phyloP scores from a whole-genome alignment of 1,140 invertebrate species.

The Panonychus citri region DNA sequence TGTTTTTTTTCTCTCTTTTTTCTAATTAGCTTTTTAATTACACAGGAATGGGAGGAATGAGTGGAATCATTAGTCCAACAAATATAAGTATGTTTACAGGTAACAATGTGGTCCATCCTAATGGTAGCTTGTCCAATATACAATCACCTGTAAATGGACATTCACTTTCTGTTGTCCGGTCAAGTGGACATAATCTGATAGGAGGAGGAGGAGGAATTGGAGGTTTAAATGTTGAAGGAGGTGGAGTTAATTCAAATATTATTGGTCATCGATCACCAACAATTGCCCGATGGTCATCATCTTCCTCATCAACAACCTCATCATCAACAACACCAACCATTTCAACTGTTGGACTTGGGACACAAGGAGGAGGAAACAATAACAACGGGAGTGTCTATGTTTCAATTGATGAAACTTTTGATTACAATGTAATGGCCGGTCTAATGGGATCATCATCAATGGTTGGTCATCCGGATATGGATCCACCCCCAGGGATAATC shows the following conservation, averaged over 20 bases:
- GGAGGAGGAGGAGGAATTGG: background rate
- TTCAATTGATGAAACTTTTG: constrained; percentile 54
- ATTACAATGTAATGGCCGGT: constrained; percentile 65
- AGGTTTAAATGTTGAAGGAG: constrained; percentile 42
- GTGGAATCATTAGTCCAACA: constrained; percentile 65
- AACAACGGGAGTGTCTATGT: constrained; percentile 31
- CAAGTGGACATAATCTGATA: too few species aligned
- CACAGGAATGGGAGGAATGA: constrained; percentile 29
- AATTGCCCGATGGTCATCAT: constrained; percentile 15
- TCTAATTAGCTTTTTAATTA: constrained; percentile 11
- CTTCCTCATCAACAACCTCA: constrained; percentile 16
- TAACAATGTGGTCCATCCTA: too few species aligned
- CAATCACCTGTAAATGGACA: too few species aligned
- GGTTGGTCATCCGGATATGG: constrained; percentile 28
- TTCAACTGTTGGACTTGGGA: too few species aligned
- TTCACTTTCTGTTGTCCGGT: too few species aligned
- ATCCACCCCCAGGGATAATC: constrained; percentile 41
- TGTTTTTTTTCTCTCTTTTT: background rate
- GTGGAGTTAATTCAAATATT: constrained; percentile 33
- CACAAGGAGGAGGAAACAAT: too few species aligned
- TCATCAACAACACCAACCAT: too few species aligned
- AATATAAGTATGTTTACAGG: constrained; percentile 56
- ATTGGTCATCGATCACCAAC: constrained; percentile 8
- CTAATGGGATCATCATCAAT: constrained; percentile 29
- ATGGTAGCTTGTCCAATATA: too few species aligned